Evolutionary conservation across 2,888 invertebrate genomes (phyloP).

Genomic region (Lumbricus terrestris): DNA sequence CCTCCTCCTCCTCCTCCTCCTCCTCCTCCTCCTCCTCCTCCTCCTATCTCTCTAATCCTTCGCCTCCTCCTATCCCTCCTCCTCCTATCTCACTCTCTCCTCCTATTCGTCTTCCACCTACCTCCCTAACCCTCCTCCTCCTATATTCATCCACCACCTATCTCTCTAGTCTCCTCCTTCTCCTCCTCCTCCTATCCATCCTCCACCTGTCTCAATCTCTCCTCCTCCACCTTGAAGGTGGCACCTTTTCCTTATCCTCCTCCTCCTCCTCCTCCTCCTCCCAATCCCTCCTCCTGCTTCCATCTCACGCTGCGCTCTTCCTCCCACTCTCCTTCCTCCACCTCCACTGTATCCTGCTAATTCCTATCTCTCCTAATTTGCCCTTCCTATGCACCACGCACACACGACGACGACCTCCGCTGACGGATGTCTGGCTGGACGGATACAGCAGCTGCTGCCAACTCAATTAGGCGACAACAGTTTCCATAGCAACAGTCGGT

Average conservation of each 20-base stretch:
- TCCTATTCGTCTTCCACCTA: no score
- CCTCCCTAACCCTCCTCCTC: background rate
- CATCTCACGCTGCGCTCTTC: no score
- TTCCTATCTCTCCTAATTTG: background rate
- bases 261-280: no score
- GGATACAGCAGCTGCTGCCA: slow-evolving; percentile 11
- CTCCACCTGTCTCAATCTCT: background rate
- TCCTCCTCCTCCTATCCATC: no score
- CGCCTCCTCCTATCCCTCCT: background rate
- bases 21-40: background rate
- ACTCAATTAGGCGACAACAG: slow-evolving; percentile 17
- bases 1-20: no score
- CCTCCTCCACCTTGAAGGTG: background rate
- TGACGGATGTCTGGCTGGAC: background rate
- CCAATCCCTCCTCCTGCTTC: no score
- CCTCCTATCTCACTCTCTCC: no score
- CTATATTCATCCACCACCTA: background rate
- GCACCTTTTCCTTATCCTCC: background rate
- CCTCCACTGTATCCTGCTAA: background rate
- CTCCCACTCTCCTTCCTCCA: background rate
- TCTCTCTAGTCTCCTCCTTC: background rate
- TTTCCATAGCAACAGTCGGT: slow-evolving; percentile 4
- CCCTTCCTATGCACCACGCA: background rate
- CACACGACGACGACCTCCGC: background rate
- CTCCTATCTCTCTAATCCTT: background rate